Conservation (phyloP, 2,797 vertebrate genomes). For the Oreortyx pictus region DNA sequence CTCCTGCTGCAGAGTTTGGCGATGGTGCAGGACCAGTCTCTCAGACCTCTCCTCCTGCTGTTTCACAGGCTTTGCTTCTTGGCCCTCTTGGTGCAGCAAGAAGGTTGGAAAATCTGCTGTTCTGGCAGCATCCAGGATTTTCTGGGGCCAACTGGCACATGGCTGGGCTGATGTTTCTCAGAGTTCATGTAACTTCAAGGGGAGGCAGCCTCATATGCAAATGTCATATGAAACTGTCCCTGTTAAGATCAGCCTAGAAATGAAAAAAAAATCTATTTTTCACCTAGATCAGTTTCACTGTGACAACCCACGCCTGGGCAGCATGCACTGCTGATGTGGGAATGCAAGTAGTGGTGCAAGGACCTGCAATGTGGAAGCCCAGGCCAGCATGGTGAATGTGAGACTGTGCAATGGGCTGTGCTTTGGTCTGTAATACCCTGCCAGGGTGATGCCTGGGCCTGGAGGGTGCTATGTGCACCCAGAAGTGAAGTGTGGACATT, state of each 20-base stretch:
- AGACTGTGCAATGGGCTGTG: background rate
- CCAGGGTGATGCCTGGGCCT: background rate
- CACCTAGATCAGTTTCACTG: background rate
- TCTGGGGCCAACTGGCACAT: background rate
- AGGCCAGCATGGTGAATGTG: accelerated
- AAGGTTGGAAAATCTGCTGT: background rate
- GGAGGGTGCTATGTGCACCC: background rate
- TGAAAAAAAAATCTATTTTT: background rate
- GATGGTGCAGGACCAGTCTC: accelerated
- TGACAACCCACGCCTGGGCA: accelerated
- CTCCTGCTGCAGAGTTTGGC: background rate
- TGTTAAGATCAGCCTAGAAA: background rate
- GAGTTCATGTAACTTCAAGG: background rate
- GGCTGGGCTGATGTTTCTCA: background rate
- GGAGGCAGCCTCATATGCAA: background rate
- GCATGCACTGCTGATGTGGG: accelerated
- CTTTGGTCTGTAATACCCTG: accelerated
- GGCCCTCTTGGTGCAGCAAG: accelerated
- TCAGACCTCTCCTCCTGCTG: background rate
- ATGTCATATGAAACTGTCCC: background rate
- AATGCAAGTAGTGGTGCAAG: accelerated
- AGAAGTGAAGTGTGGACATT: background rate
- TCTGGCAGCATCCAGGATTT: background rate
- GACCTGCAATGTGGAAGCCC: background rate
- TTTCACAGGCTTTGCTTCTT: background rate